phyloP scores from a whole-genome alignment of 2,113 vertebrate genomes.

The Vulpes vulpes region DNA sequence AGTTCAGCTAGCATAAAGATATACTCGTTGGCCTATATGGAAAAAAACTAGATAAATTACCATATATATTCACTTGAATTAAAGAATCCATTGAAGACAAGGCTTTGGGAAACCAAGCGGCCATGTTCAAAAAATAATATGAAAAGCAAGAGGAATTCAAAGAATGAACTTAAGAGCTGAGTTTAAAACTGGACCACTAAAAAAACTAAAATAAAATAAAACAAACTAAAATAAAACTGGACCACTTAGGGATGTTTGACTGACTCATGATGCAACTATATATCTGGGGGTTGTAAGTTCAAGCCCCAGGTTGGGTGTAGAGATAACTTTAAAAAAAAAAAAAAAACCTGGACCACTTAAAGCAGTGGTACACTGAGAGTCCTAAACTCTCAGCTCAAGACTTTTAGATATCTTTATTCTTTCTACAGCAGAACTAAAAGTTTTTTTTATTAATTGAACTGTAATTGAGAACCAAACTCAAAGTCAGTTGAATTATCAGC shows the following conservation, averaged over 20 bases:
- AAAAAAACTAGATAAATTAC: neutral
- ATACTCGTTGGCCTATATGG: neutral
- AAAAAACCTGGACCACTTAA: neutral
- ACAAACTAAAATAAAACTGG: neutral
- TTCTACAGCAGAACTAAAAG: neutral
- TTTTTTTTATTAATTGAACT: neutral
- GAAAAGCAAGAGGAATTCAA: neutral
- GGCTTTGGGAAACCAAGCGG: neutral
- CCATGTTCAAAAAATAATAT: neutral
- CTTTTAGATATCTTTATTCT: neutral
- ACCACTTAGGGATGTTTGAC: neutral
- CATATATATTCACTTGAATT: neutral
- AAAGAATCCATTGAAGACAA: neutral
- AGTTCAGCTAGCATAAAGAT: neutral
- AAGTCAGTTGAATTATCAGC: conserved; percentile 17
- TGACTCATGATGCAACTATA: neutral
- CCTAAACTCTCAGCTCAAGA: conserved; percentile 11
- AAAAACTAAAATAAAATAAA: too few relatives aligned
- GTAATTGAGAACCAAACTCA: neutral
- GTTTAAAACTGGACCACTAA: neutral
- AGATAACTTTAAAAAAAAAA: neutral
- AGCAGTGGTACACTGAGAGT: neutral
- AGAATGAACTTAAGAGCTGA: neutral
- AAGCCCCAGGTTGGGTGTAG: neutral
- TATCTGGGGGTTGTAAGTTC: neutral